phyloP scores from a whole-genome alignment of 2,113 vertebrate genomes.

The Anguilla rostrata region DNA sequence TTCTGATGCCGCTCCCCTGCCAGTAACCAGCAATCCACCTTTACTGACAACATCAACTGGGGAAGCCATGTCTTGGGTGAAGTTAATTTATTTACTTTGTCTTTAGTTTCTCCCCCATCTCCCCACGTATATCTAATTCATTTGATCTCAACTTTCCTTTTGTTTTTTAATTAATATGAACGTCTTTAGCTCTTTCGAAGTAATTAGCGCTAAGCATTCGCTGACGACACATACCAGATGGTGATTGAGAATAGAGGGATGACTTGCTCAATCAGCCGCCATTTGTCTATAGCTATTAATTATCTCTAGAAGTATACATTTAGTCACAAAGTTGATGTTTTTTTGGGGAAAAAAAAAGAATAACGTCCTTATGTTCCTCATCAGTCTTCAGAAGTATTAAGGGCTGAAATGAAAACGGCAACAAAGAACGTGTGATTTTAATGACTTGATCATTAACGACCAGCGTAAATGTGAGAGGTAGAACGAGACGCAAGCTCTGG shows the following conservation, averaged over 20 bases:
- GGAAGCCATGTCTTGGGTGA: neutral
- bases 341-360: conserved; percentile 58
- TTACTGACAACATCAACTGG: conserved; percentile 23
- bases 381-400: conserved; percentile 71
- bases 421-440: conserved; percentile 59
- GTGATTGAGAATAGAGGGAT: conserved; percentile 76
- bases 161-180: conserved; percentile 70
- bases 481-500: neutral
- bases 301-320: conserved; percentile 73
- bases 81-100: conserved; percentile 8
- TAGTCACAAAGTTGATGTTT: conserved; percentile 74
- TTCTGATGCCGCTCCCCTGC: conserved; percentile 38
- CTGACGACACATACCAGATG: conserved; percentile 72
- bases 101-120: conserved; percentile 41
- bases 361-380: conserved; percentile 76
- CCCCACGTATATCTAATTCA: conserved; percentile 43
- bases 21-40: neutral
- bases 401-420: conserved; percentile 61
- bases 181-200: conserved; percentile 70
- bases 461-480: neutral
- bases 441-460: conserved; percentile 64
- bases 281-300: conserved; percentile 79
- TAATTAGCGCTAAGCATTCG: conserved; percentile 73
- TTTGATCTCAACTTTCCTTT: conserved; percentile 51
- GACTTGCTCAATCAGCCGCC: conserved; percentile 77